Percentiles rank a stretch among this genome's conserved stretches.
These are phyloP conservation scores for Rhyacichthys aspro DNA, from an alignment of 2,797 vertebrate genomes.

Conservation along the genomic window DNA sequence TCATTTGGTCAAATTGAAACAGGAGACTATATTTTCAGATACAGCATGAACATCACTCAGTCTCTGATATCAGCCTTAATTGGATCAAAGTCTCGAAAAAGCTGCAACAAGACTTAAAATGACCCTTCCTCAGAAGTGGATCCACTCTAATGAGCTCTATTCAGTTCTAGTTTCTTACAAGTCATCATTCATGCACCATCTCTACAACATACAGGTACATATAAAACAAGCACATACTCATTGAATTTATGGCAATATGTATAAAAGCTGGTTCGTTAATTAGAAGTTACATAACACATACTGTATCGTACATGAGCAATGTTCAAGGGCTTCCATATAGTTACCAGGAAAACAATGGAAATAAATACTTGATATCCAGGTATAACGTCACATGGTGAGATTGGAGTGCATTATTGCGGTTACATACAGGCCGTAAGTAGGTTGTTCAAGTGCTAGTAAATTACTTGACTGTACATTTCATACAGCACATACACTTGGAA, in stretches of 20 bases:
- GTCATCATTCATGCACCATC: slow-evolving; percentile 29
- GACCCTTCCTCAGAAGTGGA: slow-evolving; percentile 45
- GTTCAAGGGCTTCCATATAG: background rate
- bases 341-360: slow-evolving; percentile 39
- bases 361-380: slow-evolving; percentile 66
- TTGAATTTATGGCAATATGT: too few species aligned
- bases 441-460: slow-evolving; percentile 50
- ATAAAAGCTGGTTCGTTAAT: too few species aligned
- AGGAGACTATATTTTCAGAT: slow-evolving; percentile 47
- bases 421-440: slow-evolving; percentile 56
- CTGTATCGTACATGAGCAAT: too few species aligned
- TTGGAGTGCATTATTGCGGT: slow-evolving; percentile 36
- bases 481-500: slow-evolving; percentile 20
- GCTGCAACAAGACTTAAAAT: slow-evolving; percentile 47
- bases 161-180: slow-evolving; percentile 43
- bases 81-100: slow-evolving; percentile 63
- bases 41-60: slow-evolving; percentile 22
- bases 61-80: slow-evolving; percentile 58
- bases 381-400: slow-evolving; percentile 39
- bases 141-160: slow-evolving; percentile 63
- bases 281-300: too few species aligned
- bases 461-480: slow-evolving; percentile 38
- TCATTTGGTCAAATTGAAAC: slow-evolving; percentile 55
- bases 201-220: slow-evolving; percentile 5
- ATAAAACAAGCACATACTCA: slow-evolving; percentile 6